Base-by-base conservation (phyloP, 2,797 vertebrate genomes). In the Triplophysa yarkandensis region DNA sequence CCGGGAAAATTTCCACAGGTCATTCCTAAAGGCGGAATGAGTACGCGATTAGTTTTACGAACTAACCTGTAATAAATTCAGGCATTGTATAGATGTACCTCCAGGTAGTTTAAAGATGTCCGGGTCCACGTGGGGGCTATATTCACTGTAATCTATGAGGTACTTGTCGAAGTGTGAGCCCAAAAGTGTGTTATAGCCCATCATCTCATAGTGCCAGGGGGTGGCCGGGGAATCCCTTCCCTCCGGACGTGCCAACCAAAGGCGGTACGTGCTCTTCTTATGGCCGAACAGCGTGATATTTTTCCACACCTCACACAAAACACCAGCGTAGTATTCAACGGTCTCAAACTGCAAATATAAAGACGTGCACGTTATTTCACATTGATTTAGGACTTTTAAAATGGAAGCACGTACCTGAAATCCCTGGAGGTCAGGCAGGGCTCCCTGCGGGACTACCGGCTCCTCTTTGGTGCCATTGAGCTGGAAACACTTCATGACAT, bases 161-260 rank as follows among this genome's bases (percentile, higher is more conserved):
- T 93, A 93, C 79, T 94, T 93, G 87, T 95, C 92, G 0, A 93
- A 95, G 85, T 92, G 93, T 61, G 93, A 95, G 0, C 92, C 92
- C 79, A 93, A 85, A 68, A 94, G 87, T 0, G 88, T 91, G 89
- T 95, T 94, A 85, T 91, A 95, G 2, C 92, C 93, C 68, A 83
- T 87, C 93, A 92, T 94, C 87, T 94, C 91, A 0, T 94, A 94
- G 75, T 93, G 93, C 65, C 92, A 82, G 0, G 94, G 91, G 4
- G 55, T 74, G 2, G 89, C 72, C 0, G 84, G 82, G 0, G 74
- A 77, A 2, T 68, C 72, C 0, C 80, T 83, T 0, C 67, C 82
- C 77, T 92, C 88, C 27, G 89, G 79, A 14, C 85, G 88, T 4
- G 88, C 86, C 71, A 95, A 90, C 93, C 93, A 94, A 58, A 94